Base-by-base conservation (phyloP, 2,797 vertebrate genomes). In the Brachyalestes nurse region DNA sequence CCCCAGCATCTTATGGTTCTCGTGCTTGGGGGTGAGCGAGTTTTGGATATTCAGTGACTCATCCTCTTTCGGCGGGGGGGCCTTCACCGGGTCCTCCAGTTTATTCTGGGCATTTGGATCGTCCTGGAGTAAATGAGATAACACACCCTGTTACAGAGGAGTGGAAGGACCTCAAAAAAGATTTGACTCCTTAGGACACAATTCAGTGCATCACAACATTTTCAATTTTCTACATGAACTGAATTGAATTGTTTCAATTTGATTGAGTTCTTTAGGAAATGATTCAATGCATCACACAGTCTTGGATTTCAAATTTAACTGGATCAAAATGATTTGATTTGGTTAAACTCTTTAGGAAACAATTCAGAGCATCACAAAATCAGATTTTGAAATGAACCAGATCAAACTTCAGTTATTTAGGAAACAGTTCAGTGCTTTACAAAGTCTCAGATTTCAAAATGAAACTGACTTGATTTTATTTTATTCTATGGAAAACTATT, bases 41-140 rank as follows among this genome's bases (percentile, higher is more conserved):
- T 97, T 97, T 94, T 97, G 97, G 92, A 98, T 97, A 93, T 96
- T 97, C 47, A 98, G 96, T 0, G 96, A 91, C 83, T 98, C 94
- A 12, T 95, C 97, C 92, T 98, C 97, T 81, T 96, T 96, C 86
- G 96, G 95, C 84, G 94, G 91, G 86, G 96, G 95, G 88, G 96
- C 96, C 91, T 98, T 99, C 90, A 98, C 94, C 70, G 95, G 94
- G 87, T 99, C 97, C 94, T 97, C 97, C 92, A 97, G 94, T 93
- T 98, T 99, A 93, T 97, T 97, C 90, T 97, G 95, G 90, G 96
- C 95, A 72, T 92, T 91, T 82, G 96, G 92, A 87, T 95, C 95
- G 77, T 95, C 95, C 95, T 91, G 94, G 90, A 2, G 93, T 92
- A 91, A 91, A 71, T 80, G 14, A 71, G 12, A 14, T 2, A 16